Conservation (phyloP, 2,888 invertebrate genomes). For the Drosophila multiciliata region DNA sequence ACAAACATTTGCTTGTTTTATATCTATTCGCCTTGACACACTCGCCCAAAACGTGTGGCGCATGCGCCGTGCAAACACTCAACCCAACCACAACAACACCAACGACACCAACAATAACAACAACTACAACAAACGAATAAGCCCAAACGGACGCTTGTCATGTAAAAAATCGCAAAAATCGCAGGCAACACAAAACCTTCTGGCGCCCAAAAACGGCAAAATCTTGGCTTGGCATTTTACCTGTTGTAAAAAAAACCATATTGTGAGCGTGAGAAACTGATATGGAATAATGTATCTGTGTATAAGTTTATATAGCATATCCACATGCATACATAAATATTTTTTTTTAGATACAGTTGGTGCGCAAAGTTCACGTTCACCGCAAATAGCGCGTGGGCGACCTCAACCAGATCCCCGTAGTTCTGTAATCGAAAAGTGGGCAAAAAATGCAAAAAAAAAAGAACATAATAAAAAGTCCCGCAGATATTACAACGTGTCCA, state of each 20-base stretch:
- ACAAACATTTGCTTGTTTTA: not conserved
- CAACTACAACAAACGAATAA: conserved; percentile 9
- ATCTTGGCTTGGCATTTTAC: conserved; percentile 72
- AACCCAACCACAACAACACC: conserved; percentile 34
- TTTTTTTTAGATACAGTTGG: conserved; percentile 38
- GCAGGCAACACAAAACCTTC: conserved; percentile 62
- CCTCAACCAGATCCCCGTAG: conserved; percentile 13
- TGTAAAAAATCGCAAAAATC: conserved; percentile 41
- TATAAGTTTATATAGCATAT: not conserved
- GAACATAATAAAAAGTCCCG: not conserved
- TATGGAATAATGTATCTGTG: conserved; percentile 41
- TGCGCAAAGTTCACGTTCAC: conserved; percentile 63
- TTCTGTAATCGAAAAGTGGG: conserved; percentile 41
- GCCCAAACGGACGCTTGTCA: conserved; percentile 56
- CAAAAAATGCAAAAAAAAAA: conserved; percentile 29
- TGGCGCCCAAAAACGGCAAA: conserved; percentile 76
- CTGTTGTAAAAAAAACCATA: conserved; percentile 58
- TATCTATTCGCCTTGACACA: conserved; percentile 65
- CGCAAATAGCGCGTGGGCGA: conserved; percentile 57
- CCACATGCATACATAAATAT: too few species aligned
- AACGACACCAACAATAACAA: conserved; percentile 28
- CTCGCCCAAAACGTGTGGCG: conserved; percentile 79
- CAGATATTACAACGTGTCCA: conserved; percentile 30
- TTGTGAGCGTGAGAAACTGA: conserved; percentile 79
- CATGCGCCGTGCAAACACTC: conserved; percentile 67